Percentiles rank a stretch among this genome's conserved stretches.
Evolutionary conservation across 1,140 invertebrate genomes (phyloP).

Genomic region (Leptinotarsa texana): DNA sequence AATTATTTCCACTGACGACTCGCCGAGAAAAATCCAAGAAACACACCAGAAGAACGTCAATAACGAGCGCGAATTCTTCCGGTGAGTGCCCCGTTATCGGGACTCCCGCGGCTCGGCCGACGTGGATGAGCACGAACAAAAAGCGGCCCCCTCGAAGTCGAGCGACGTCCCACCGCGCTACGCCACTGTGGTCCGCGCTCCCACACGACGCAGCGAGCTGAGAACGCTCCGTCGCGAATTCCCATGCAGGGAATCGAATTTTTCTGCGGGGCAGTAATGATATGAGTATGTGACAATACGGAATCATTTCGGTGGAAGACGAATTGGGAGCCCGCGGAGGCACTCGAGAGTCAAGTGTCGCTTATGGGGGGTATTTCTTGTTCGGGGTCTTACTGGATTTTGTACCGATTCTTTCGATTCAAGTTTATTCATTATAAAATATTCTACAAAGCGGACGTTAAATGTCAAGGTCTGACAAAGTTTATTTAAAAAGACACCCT

Average conservation of each 20-base stretch:
- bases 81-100: background rate
- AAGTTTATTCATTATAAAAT: no score
- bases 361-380: no score
- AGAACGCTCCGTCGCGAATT: constrained; percentile 40
- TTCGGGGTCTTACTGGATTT: no score
- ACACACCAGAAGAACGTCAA: background rate
- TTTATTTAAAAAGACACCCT: no score
- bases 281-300: constrained; percentile 3
- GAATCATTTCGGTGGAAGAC: background rate
- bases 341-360: background rate
- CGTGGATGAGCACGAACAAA: constrained; percentile 44
- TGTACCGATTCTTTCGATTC: no score
- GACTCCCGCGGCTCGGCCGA: constrained; percentile 25
- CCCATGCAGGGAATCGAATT: constrained; percentile 35
- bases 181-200: constrained; percentile 44
- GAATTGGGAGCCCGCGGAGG: background rate
- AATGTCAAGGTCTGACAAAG: no score
- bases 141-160: constrained; percentile 31
- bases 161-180: constrained; percentile 26
- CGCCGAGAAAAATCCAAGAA: background rate
- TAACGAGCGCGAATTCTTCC: background rate
- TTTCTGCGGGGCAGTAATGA: background rate
- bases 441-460: no score
- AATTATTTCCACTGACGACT: constrained; percentile 27
- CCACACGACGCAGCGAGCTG: constrained; percentile 47